These are phyloP conservation scores for Ageneiosus marmoratus DNA, from an alignment of 2,113 vertebrate species.

Conservation along the genomic window DNA sequence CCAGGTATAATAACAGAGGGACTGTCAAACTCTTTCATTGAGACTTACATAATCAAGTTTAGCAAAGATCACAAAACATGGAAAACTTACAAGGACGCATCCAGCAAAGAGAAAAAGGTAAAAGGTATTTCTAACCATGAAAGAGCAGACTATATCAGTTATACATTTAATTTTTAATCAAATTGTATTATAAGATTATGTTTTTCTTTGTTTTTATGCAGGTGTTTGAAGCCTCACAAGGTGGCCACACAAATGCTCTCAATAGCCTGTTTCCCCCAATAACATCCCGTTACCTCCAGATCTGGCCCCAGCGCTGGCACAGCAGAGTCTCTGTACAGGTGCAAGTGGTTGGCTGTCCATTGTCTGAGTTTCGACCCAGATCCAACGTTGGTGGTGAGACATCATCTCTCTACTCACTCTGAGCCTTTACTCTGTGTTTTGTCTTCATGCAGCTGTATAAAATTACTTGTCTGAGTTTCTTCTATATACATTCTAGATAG, in stretches of 20 bases:
- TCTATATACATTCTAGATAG: neutral
- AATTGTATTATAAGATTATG: neutral
- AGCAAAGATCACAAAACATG: conserved; percentile 81
- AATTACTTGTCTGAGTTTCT: neutral
- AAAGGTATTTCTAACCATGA: neutral
- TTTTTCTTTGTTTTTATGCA: conserved; percentile 48
- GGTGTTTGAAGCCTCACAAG: conserved; percentile 77
- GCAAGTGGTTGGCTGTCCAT: conserved; percentile 78
- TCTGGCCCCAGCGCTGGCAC: conserved; percentile 74
- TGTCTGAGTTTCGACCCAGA: conserved; percentile 51
- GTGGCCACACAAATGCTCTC: conserved; percentile 70
- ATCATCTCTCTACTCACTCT: neutral
- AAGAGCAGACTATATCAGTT: neutral
- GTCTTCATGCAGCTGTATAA: neutral
- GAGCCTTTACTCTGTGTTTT: neutral
- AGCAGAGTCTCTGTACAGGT: conserved; percentile 67
- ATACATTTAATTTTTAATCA: neutral
- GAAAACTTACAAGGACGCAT: conserved; percentile 74
- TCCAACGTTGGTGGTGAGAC: conserved; percentile 46
- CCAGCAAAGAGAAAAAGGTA: conserved; percentile 78
- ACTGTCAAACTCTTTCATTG: conserved; percentile 68
- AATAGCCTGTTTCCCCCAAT: conserved; percentile 79
- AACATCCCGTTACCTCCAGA: conserved; percentile 75
- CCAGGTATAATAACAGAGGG: conserved; percentile 79
- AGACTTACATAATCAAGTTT: conserved; percentile 72